Evolutionary conservation across 2,888 invertebrate genomes (phyloP), one percentile per base, ranked within the genome.

Genomic region (Plebejus argus): DNA sequence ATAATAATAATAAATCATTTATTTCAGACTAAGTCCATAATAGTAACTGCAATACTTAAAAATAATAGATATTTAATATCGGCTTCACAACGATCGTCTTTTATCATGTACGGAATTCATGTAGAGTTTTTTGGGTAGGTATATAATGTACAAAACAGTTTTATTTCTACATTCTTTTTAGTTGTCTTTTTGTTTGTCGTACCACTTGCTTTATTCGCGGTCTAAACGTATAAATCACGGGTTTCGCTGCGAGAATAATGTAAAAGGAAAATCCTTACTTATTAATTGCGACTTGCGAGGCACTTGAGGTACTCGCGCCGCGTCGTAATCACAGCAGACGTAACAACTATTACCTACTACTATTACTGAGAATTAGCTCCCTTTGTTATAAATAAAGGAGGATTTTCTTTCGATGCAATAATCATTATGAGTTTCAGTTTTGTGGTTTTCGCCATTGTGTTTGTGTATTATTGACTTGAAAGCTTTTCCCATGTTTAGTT

Each of bases 271-370:
- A 61, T 23, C 61, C 61, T 61, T 61, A 61, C 23, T 61, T 61
- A 58, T 20, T 23, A 23, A 58, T 58, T 58, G 20, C 8, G 20
- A 58, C 20, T 58, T 61, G 23, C 61, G 61, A 23, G 61, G 61
- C 61, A 61, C 61, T 61, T 23, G 61, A 61, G 23, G 61, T 23
- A 61, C 61, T 61, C 20, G 23, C 12, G 61, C 20, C 10, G 23
- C 23, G 61, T 61, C 10, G 61, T 61, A 61, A 61, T 23, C 61
- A 61, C 61, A 61, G 61, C 61, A 23, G 61, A 61, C 61, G 61
- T 23, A 61, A 61, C 61, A 61, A 61, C 61, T 23, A 61, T 61
- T 61, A 61, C 61, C n/a, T n/a, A n/a, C n/a, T n/a, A 61, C 61
- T 23, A 61, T 61, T 61, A 61, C 61, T 20, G 61, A 61, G 61